Base-by-base conservation (phyloP, 1,140 invertebrate species). In the Mya arenaria region DNA sequence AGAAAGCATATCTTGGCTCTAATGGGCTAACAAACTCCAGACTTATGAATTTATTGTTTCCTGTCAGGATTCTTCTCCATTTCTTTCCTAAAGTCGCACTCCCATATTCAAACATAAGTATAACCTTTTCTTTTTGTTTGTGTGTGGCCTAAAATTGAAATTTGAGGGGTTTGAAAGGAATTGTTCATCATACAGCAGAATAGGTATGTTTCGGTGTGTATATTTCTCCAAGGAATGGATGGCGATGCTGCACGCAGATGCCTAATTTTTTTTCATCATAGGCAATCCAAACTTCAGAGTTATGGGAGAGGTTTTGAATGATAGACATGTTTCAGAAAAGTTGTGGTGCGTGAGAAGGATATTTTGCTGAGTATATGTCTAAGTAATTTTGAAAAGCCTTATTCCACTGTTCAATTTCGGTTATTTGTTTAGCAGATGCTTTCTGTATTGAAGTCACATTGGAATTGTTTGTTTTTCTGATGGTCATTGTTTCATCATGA, bases 191-290 rank as follows among this genome's bases (percentile, higher is more conserved):
- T 65, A 37, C 30, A 44, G 23, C 65, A 69, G 32, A 8, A 28
- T 23, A 69, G n/a, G 23, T 44, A 69, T 44, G 65, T 69, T 30
- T 69, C 65, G 3, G 39, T 69, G 30, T 69, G 65, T 19, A 48
- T 69, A 48, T 6, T 44, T 4, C 65, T 44, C 65, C 65, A 69
- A 28, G 65, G 65, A 2, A 28, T 19, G n/a, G n/a, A n/a, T 2
- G 19, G n/a, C 2, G 3, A 2, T 4, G 37, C 17, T 30, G 65
- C 65, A 2, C 41, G 19, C 3, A 25, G 19, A 23, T 69, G 65
- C 23, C 62, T 32, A 37, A 69, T n/a, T n/a, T 44, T 44, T 69
- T 69, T 25, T 48, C 23, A 28, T 69, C 65, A 30, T 69, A 44
- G 1, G 52, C 37, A 4, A 28, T 13, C 65, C 65, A 69, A 28